A percentile compares a stretch with the other conserved stretches of the same genome.
Evolutionary conservation across 2,888 invertebrate species (phyloP).

Genomic region (Melitaea athalia): DNA sequence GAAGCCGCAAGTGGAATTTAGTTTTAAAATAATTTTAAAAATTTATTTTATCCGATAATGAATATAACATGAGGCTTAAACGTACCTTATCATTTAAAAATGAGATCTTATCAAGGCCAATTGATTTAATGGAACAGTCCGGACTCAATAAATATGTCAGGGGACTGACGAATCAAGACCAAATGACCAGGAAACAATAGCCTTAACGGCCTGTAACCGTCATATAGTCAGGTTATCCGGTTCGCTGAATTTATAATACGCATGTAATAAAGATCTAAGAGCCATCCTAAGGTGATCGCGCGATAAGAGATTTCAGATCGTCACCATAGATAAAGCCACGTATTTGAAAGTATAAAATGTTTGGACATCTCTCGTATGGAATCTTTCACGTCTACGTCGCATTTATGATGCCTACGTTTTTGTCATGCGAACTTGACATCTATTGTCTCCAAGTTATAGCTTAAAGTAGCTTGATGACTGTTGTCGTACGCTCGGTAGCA

Average conservation of each 20-base stretch:
- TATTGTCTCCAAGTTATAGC: conserved; percentile 46
- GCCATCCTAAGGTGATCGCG: conserved; percentile 70
- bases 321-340: conserved; percentile 74
- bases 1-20: neutral
- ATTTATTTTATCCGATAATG: conserved; percentile 38
- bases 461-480: conserved; percentile 43
- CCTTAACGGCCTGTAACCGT: conserved; percentile 60
- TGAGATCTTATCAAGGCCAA: conserved; percentile 67
- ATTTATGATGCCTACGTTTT: conserved; percentile 65
- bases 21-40: conserved; percentile 11
- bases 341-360: conserved; percentile 83
- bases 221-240: conserved; percentile 51
- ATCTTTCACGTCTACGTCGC: conserved; percentile 76
- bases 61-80: conserved; percentile 41
- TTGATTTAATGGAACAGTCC: conserved; percentile 54
- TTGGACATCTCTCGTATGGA: conserved; percentile 79
- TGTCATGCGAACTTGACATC: conserved; percentile 47
- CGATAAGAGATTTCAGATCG: conserved; percentile 77
- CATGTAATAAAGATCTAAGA: conserved; percentile 81
- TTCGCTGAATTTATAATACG: conserved; percentile 50
- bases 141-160: conserved; percentile 76
- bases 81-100: conserved; percentile 45
- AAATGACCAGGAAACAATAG: conserved; percentile 69
- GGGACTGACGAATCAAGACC: conserved; percentile 58
- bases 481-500: conserved; percentile 45